These are phyloP conservation scores for Chaetogeoica ovagalla DNA, from an alignment of 2,888 invertebrate genomes.

Conservation along the genomic window DNA sequence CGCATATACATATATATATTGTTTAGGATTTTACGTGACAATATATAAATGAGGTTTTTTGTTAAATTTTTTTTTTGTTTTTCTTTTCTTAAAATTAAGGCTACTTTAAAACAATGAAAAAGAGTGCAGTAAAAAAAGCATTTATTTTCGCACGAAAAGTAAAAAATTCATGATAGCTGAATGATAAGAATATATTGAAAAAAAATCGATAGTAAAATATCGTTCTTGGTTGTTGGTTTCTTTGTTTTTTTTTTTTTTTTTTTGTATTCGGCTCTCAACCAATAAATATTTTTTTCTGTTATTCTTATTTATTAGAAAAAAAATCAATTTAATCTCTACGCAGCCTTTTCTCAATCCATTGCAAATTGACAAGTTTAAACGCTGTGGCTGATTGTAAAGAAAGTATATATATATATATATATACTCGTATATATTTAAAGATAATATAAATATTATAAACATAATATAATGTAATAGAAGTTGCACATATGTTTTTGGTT, in stretches of 20 bases:
- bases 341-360: constrained; percentile 49
- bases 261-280: neutral
- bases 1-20: constrained; percentile 7
- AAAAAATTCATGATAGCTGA: constrained; percentile 30
- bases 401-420: constrained; percentile 13
- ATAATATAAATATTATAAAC: constrained; percentile 4
- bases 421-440: neutral
- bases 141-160: constrained; percentile 31
- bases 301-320: constrained; percentile 7
- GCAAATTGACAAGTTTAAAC: constrained; percentile 46
- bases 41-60: constrained; percentile 2
- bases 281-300: neutral
- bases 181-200: constrained; percentile 36
- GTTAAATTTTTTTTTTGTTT: neutral
- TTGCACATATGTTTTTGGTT: constrained; percentile 20
- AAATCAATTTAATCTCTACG: constrained; percentile 23
- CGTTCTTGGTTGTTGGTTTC: neutral
- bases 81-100: constrained; percentile 21
- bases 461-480: constrained; percentile 17
- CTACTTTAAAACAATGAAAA: constrained; percentile 28
- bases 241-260: neutral
- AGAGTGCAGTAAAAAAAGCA: constrained; percentile 49
- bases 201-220: constrained; percentile 14
- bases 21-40: neutral
- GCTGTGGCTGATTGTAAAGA: constrained; percentile 40